Evolutionary conservation across 2,797 vertebrate species (phyloP), one percentile per base, ranked within the genome.

Genomic region (Lepus townsendii): DNA sequence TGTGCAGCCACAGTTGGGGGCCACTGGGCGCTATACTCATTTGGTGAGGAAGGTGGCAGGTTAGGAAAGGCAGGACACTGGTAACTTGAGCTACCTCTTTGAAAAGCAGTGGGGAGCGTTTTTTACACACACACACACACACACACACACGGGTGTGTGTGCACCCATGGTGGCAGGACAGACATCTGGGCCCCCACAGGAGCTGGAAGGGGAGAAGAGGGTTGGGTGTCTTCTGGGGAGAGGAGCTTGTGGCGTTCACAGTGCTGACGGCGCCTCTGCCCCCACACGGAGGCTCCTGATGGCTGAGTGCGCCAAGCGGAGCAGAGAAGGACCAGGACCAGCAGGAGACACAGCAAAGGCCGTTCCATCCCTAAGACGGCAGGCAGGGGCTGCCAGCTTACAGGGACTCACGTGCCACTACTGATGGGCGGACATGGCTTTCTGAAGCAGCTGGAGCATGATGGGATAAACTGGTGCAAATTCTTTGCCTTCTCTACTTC

Each of bases 381-480:
- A 16, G 54, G 19, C 7, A 16, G 54, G 16, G 54, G 42, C 16
- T 88, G 73, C 47, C 54, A 38, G 8, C 63, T 20, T 19, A 2
- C 12, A 38, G 63, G 88, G 66, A 85, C 20, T 3, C 79, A 79
- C 62, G 30, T 0, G 0, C 14, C 1, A 0, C 98, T 97, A 98
- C 95, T 98, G 98, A 16, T 98, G 88, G 9, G 97, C 3, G 0
- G 98, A 98, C 97, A 98, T 98, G 1, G 99, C 99, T 96, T 98
- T 99, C 96, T 99, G 99, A 90, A 99, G 98, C 95, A 99, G 98
- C 96, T 99, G 99, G 77, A 99, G 97, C 99, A 99, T 99, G 93
- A 99, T 98, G 94, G 99, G 99, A 96, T 99, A 99, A 91, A 99
- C 98, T 0, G 99, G 98, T 3, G 99, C 99, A 92, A 99, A 99